Percentiles rank a stretch among this genome's conserved stretches.
These are phyloP conservation scores for Andrena minutula DNA, from an alignment of 2,888 invertebrate genomes.

Conservation along the genomic window DNA sequence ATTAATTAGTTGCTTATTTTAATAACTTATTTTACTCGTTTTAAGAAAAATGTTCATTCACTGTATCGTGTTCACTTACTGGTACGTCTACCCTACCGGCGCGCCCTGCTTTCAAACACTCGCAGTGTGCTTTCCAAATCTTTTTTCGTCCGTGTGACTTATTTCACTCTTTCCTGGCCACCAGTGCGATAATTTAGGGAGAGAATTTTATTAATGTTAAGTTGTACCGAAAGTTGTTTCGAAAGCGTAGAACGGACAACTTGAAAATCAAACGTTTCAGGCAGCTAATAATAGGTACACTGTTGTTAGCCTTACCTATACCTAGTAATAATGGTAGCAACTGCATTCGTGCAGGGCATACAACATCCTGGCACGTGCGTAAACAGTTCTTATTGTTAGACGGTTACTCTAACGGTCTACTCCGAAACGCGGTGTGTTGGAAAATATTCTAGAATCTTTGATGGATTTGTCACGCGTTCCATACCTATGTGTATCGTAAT, in stretches of 20 bases:
- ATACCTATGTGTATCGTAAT: no score
- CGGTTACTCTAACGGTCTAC: constrained; percentile 61
- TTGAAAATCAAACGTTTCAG: constrained; percentile 48
- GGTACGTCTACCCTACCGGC: no score
- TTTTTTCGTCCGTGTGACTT: no score
- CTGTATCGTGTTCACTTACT: no score
- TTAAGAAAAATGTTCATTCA: no score
- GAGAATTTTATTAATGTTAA: no score
- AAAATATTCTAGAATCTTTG: constrained; percentile 73
- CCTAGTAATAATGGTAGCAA: constrained; percentile 74
- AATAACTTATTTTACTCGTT: no score
- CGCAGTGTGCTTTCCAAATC: constrained; percentile 61
- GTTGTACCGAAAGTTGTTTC: no score
- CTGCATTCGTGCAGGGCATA: constrained; percentile 70
- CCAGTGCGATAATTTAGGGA: no score
- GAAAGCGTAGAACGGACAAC: constrained; percentile 22
- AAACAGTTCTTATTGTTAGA: constrained; percentile 80
- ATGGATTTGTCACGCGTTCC: background rate
- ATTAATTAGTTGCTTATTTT: no score
- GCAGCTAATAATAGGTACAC: constrained; percentile 75
- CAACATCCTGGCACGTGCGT: constrained; percentile 84
- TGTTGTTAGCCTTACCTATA: constrained; percentile 68
- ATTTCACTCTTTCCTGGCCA: no score
- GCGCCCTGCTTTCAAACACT: background rate
- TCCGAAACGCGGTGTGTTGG: constrained; percentile 51